Percentiles rank a stretch among this genome's conserved stretches.
Conservation (phyloP, 2,113 vertebrate species). For the Cariama cristata region DNA sequence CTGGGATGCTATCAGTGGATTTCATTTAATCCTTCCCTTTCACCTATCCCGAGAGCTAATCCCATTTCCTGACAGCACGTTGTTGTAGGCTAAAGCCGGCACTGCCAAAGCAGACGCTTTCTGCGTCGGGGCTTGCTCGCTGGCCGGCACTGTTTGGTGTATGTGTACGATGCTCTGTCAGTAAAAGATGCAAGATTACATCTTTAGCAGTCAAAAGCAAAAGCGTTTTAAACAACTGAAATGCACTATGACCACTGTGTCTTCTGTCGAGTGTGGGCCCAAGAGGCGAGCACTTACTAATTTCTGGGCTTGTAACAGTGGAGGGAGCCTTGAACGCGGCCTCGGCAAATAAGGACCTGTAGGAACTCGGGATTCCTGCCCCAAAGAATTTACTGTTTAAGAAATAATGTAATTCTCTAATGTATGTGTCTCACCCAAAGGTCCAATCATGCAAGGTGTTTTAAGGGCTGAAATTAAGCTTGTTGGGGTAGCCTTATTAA, state of each 20-base stretch:
- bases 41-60: not conserved
- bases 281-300: not conserved
- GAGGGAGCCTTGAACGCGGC: not conserved
- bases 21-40: conserved; percentile 34
- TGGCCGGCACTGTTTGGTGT: fast-evolving
- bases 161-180: not conserved
- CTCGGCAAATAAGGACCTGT: conserved; percentile 9
- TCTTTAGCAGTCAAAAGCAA: not conserved
- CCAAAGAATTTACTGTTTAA: not conserved
- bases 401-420: not conserved
- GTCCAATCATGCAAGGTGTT: not conserved
- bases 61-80: not conserved
- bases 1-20: not conserved
- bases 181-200: not conserved
- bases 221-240: not conserved
- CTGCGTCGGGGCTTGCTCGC: not conserved
- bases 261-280: not conserved
- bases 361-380: not conserved
- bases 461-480: conserved; percentile 43
- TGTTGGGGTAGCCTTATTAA: conserved; percentile 27
- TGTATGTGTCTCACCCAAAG: not conserved
- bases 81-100: not conserved
- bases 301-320: not conserved
- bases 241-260: not conserved
- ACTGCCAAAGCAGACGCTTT: not conserved